Percentiles rank a stretch among this genome's conserved stretches.
phyloP scores from a whole-genome alignment of 2,888 invertebrate species.

The Xestia ashworthii region DNA sequence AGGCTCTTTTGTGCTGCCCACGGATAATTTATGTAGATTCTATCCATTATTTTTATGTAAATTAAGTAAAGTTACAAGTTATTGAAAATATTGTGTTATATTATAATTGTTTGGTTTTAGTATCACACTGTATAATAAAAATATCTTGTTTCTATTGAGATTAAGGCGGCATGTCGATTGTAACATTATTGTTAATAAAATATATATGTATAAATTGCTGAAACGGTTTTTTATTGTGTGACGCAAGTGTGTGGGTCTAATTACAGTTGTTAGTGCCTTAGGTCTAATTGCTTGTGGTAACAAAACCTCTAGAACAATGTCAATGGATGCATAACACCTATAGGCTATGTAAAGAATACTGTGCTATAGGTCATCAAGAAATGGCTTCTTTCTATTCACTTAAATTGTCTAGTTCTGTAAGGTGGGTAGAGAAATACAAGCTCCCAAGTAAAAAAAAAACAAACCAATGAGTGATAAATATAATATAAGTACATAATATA shows the following conservation, averaged over 20 bases:
- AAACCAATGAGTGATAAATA: not conserved
- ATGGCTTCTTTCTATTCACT: not conserved
- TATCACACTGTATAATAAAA: slow-evolving; percentile 83
- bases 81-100: slow-evolving; percentile 78
- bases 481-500: not conserved
- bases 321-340: not conserved
- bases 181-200: slow-evolving; percentile 90
- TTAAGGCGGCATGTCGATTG: slow-evolving; percentile 88
- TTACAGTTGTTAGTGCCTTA: slow-evolving; percentile 12
- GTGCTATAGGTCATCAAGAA: not conserved
- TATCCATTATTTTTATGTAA: slow-evolving; percentile 77
- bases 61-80: slow-evolving; percentile 78
- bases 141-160: slow-evolving; percentile 85
- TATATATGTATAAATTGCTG: slow-evolving; percentile 90
- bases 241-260: slow-evolving; percentile 12
- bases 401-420: not conserved
- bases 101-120: slow-evolving; percentile 78
- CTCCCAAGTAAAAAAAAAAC: not conserved
- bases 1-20: slow-evolving; percentile 64
- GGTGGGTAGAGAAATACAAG: not conserved
- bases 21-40: slow-evolving; percentile 69
- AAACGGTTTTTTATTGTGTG: slow-evolving; percentile 71
- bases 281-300: slow-evolving; percentile 29
- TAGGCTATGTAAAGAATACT: not conserved
- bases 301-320: slow-evolving; percentile 19